These are phyloP conservation scores for Escarpia spicata DNA, from an alignment of 2,888 invertebrate species.

Conservation along the genomic window DNA sequence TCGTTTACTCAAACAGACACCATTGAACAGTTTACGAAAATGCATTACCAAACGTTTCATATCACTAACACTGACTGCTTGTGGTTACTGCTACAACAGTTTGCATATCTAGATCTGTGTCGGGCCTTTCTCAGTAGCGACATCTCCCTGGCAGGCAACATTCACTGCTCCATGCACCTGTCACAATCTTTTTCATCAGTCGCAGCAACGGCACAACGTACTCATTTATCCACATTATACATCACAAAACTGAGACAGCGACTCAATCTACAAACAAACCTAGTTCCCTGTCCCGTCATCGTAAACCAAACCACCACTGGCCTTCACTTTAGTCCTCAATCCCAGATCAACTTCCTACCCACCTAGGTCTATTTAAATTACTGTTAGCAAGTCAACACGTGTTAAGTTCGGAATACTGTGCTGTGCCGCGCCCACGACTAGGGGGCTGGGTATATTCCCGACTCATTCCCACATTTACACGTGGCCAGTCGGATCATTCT, in stretches of 20 bases:
- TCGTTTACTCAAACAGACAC: background rate
- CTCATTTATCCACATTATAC: background rate
- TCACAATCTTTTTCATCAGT: background rate
- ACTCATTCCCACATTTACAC: background rate
- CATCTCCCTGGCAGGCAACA: background rate
- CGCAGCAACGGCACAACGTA: background rate
- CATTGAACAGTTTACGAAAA: background rate
- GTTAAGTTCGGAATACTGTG: conserved; percentile 13
- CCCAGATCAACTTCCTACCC: background rate
- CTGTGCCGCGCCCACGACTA: background rate
- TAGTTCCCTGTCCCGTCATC: background rate
- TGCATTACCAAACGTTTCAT: background rate
- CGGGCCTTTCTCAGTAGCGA: background rate
- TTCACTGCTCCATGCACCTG: background rate
- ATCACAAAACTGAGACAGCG: background rate
- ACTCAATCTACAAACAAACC: background rate
- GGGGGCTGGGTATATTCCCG: background rate
- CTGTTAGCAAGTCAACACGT: conserved; percentile 16
- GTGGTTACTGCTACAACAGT: background rate
- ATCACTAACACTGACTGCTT: background rate
- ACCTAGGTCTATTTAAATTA: background rate
- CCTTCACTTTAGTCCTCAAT: background rate
- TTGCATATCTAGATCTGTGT: conserved; percentile 9
- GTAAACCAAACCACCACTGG: background rate
- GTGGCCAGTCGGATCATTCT: background rate